Evolutionary conservation across 2,797 vertebrate genomes (phyloP).

Genomic region (Syndactyla subalaris): DNA sequence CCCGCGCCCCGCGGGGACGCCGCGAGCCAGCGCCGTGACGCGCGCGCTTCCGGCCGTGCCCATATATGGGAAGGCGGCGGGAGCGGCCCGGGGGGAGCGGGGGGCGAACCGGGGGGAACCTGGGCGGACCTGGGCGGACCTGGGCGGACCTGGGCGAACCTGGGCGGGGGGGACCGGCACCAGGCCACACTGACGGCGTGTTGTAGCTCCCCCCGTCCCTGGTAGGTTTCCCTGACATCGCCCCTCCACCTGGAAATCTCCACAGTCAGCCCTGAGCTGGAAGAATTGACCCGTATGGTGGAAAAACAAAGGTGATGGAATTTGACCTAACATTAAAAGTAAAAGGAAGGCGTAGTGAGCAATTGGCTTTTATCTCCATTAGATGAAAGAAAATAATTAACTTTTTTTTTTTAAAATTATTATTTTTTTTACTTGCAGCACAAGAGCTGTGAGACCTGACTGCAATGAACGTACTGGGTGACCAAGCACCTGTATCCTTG

Average conservation of each 20-base stretch:
- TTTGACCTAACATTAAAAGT: not conserved
- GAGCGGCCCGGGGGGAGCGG: not conserved
- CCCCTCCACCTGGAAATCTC: not conserved
- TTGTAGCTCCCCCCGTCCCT: not conserved
- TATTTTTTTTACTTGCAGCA: not conserved
- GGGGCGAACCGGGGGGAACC: too few relatives aligned
- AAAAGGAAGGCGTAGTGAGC: not conserved
- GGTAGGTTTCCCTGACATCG: rapidly evolving
- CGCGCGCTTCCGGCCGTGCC: conserved; percentile 75
- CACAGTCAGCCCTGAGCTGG: rapidly evolving
- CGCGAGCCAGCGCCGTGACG: conserved; percentile 74
- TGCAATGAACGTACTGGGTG: rapidly evolving
- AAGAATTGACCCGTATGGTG: not conserved
- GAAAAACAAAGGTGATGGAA: not conserved
- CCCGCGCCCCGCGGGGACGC: conserved; percentile 70
- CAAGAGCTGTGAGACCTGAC: not conserved
- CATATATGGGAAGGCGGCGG: conserved; percentile 77
- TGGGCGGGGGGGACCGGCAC: too few relatives aligned
- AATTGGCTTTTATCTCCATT: not conserved
- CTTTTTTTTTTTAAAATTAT: not conserved
- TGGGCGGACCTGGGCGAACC: too few relatives aligned
- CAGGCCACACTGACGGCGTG: not conserved
- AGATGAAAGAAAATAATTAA: not conserved
- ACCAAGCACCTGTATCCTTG: not conserved
- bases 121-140: too few relatives aligned